Percentiles rank a stretch among this genome's conserved stretches.
Conservation (phyloP, 2,797 vertebrate species). For the Rhinichthys osculus region DNA sequence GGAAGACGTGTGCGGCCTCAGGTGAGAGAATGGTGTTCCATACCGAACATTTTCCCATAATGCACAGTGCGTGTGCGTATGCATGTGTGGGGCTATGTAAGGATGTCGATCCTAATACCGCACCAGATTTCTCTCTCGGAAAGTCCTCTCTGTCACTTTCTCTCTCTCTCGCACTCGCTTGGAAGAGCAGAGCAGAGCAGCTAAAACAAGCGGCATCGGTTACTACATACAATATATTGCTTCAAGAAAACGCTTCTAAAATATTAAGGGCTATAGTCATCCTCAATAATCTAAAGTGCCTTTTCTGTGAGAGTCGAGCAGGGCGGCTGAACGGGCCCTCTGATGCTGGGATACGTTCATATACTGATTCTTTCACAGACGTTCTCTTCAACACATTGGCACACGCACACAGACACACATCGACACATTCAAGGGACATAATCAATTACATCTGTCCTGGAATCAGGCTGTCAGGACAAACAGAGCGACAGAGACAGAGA, state of each 20-base stretch:
- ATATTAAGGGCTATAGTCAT: slow-evolving; percentile 43
- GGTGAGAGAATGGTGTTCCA: slow-evolving; percentile 35
- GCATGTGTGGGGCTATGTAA: slow-evolving; percentile 40
- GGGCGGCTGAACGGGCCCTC: slow-evolving; percentile 38
- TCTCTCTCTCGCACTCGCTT: slow-evolving; percentile 6
- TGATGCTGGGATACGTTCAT: slow-evolving; percentile 30
- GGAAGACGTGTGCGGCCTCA: slow-evolving; percentile 38
- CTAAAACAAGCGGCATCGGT: slow-evolving; percentile 30
- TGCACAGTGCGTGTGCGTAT: slow-evolving; percentile 50
- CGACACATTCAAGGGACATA: slow-evolving; percentile 9
- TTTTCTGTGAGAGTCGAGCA: slow-evolving; percentile 43
- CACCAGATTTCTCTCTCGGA: slow-evolving; percentile 21
- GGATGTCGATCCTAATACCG: slow-evolving; percentile 4
- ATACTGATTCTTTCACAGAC: slow-evolving; percentile 1
- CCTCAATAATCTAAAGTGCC: slow-evolving; percentile 42
- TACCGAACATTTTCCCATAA: slow-evolving; percentile 26
- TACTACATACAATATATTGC: slow-evolving; percentile 59
- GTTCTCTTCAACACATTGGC: slow-evolving; percentile 50
- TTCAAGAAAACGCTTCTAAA: slow-evolving; percentile 55
- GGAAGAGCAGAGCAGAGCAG: slow-evolving; percentile 51
- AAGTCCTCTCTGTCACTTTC: slow-evolving; percentile 5
- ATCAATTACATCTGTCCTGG: slow-evolving; percentile 31
- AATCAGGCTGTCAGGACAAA: slow-evolving; percentile 40
- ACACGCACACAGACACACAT: slow-evolving; percentile 37
- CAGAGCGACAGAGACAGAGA: slow-evolving; percentile 49